A percentile compares a stretch with the other conserved stretches of the same genome.
Conservation (phyloP, 2,797 vertebrate species). For the Hipposideros larvatus region DNA sequence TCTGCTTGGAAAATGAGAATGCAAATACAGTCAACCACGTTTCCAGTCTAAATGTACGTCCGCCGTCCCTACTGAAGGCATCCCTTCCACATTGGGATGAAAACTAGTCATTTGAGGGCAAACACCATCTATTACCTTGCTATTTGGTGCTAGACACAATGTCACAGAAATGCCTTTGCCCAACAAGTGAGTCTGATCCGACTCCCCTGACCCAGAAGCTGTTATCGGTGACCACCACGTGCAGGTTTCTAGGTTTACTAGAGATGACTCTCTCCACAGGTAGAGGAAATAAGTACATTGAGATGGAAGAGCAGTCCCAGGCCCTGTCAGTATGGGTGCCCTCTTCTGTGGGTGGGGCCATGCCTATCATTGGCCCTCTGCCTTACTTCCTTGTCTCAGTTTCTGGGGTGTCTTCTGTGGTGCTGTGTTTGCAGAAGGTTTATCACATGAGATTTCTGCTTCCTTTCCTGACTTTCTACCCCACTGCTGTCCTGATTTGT, state of each 20-base stretch:
- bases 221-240: neutral
- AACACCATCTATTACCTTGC: neutral
- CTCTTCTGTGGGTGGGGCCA: neutral
- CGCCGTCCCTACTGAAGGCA: neutral
- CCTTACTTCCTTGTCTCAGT: constrained; percentile 19
- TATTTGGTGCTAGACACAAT: neutral
- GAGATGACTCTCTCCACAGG: neutral
- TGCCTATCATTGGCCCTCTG: neutral
- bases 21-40: neutral
- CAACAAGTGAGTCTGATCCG: neutral
- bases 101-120: neutral
- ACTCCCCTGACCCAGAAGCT: neutral
- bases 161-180: neutral
- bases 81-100: constrained; percentile 10
- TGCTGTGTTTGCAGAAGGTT: neutral
- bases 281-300: neutral
- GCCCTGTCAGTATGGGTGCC: neutral
- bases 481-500: neutral
- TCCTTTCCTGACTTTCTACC: neutral
- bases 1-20: constrained; percentile 43
- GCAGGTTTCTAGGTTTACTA: neutral
- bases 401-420: neutral
- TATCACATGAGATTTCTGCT: constrained; percentile 37
- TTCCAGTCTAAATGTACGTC: neutral
- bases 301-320: neutral